Conservation (phyloP, 2,113 vertebrate species). For the Platysteira castanea region DNA sequence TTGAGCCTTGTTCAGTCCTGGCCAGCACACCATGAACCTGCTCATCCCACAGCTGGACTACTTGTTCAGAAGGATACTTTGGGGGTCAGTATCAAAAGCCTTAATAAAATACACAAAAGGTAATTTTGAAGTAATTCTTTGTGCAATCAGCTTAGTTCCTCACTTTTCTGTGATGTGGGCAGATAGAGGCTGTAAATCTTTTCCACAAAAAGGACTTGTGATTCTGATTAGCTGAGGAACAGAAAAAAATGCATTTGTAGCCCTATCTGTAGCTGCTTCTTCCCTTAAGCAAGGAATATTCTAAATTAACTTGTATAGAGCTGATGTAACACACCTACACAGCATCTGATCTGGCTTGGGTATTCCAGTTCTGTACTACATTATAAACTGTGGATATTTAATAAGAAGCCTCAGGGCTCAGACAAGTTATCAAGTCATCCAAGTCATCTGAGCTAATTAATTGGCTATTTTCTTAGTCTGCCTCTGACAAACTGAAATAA, state of each 20-base stretch:
- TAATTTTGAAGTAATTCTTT: background rate
- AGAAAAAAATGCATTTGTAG: background rate
- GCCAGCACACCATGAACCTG: background rate
- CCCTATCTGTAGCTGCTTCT: background rate
- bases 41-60: background rate
- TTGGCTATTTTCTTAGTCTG: background rate
- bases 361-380: background rate
- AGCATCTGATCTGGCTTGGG: background rate
- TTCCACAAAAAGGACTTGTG: background rate
- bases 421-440: background rate
- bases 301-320: background rate
- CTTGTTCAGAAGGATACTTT: background rate
- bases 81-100: background rate
- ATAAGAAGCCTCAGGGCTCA: background rate
- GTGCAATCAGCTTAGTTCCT: background rate
- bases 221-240: background rate
- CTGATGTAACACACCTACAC: background rate
- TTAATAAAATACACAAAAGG: background rate
- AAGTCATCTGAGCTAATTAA: conserved; percentile 14
- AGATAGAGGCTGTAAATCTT: background rate
- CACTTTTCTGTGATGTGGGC: background rate
- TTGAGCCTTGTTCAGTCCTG: background rate
- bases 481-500: background rate
- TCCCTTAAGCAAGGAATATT: background rate
- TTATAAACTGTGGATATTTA: background rate